These are phyloP conservation scores for Diploptera punctata DNA, from an alignment of 2,888 invertebrate genomes.

Conservation along the genomic window DNA sequence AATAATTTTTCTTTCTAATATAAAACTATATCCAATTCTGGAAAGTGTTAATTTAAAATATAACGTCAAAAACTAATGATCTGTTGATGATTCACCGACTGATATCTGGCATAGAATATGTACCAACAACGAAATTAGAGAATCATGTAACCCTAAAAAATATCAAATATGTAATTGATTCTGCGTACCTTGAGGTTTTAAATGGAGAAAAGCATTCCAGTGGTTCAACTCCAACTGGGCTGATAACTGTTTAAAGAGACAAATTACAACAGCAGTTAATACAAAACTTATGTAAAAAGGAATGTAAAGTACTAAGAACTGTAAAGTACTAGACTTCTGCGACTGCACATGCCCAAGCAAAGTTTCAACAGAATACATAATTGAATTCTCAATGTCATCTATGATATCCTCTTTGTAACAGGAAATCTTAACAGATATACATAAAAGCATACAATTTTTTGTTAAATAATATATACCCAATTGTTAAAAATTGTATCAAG, in stretches of 20 bases:
- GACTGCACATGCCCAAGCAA: not conserved
- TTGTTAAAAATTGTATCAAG: too few relatives aligned
- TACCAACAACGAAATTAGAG: not conserved
- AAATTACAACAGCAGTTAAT: not conserved
- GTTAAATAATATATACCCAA: too few relatives aligned
- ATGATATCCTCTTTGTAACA: not conserved
- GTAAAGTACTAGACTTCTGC: not conserved
- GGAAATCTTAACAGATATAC: not conserved
- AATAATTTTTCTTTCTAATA: too few relatives aligned
- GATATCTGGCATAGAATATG: too few relatives aligned
- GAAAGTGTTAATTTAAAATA: too few relatives aligned
- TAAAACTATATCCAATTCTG: too few relatives aligned
- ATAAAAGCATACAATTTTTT: too few relatives aligned
- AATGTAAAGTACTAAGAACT: not conserved
- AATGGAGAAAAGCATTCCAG: constrained; percentile 4
- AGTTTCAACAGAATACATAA: not conserved
- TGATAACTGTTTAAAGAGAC: not conserved
- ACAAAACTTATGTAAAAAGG: not conserved
- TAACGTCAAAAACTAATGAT: too few relatives aligned
- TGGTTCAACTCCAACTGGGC: not conserved
- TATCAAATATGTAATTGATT: not conserved
- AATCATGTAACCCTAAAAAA: not conserved
- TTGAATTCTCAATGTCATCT: too few relatives aligned
- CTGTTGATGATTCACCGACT: too few relatives aligned
- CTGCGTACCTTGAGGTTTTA: constrained; percentile 7